Evolutionary conservation across 1,140 invertebrate species (phyloP).

Genomic region (Drosophila sp.): DNA sequence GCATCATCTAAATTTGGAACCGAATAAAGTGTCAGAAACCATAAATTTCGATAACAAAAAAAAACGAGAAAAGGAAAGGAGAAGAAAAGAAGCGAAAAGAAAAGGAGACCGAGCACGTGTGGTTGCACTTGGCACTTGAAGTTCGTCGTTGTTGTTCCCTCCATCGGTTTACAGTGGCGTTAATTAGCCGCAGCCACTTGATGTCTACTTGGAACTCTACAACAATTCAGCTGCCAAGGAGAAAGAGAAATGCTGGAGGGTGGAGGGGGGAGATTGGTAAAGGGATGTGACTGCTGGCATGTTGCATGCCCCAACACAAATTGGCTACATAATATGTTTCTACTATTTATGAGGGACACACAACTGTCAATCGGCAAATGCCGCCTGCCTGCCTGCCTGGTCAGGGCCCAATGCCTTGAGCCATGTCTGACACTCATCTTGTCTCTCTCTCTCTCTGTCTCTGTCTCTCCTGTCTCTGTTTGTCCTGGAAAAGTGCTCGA

Average conservation of each 20-base stretch:
- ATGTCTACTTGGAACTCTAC: conserved; percentile 40
- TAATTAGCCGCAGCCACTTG: conserved; percentile 80
- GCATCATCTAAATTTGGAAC: conserved; percentile 64
- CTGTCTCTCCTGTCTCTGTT: neutral
- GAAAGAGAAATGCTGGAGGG: too few relatives aligned
- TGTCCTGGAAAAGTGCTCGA: conserved; percentile 31
- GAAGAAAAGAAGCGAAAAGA: neutral
- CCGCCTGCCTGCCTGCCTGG: conserved; percentile 34
- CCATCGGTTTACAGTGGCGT: conserved; percentile 58
- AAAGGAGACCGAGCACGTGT: conserved; percentile 43
- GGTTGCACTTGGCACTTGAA: conserved; percentile 31
- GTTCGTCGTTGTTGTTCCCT: neutral
- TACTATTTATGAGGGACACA: neutral
- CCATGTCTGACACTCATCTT: conserved; percentile 54
- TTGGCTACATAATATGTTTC: conserved; percentile 47
- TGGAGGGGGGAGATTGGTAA: neutral
- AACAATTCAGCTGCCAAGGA: neutral
- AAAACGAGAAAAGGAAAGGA: neutral
- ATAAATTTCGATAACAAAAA: conserved; percentile 55
- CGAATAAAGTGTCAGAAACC: conserved; percentile 64
- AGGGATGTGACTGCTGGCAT: neutral
- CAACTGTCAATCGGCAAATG: conserved; percentile 23
- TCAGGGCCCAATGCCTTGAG: conserved; percentile 62
- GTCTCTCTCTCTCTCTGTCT: neutral
- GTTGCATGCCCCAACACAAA: conserved; percentile 39